phyloP scores from a whole-genome alignment of 2,888 invertebrate genomes.

The Conistra vaccinii region DNA sequence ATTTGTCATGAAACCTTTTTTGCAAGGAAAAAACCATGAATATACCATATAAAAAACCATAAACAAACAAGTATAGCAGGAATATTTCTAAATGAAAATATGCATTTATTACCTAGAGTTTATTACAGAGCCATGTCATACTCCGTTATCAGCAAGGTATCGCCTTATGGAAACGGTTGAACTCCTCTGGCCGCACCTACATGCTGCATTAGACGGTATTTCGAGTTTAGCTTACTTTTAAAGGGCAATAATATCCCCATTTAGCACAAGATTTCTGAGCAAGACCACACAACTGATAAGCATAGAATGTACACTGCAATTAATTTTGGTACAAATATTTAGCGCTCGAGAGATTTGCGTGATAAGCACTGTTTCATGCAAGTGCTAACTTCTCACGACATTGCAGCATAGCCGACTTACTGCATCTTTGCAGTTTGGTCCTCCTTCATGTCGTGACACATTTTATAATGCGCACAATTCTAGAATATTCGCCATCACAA shows the following conservation, averaged over 20 bases:
- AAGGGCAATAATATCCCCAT: background rate
- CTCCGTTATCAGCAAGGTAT: constrained; percentile 18
- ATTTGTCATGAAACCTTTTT: background rate
- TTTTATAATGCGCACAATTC: constrained; percentile 36
- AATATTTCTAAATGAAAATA: background rate
- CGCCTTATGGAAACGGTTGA: constrained; percentile 13
- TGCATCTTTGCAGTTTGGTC: constrained; percentile 12
- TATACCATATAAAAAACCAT: background rate
- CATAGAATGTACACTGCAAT: constrained; percentile 10
- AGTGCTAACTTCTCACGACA: constrained; percentile 14
- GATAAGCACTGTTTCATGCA: background rate
- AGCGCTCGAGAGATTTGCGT: constrained; percentile 7
- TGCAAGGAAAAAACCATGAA: background rate
- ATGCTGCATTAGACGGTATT: constrained; percentile 14
- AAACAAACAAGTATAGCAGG: background rate
- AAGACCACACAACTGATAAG: background rate
- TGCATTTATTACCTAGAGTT: background rate
- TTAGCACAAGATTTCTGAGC: background rate
- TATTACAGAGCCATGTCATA: background rate
- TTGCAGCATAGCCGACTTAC: constrained; percentile 1
- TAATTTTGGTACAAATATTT: constrained; percentile 25
- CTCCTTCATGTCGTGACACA: constrained; percentile 17
- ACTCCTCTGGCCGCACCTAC: background rate
- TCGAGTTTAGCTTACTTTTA: constrained; percentile 12
- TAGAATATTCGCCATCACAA: constrained; percentile 31